Conservation (phyloP, 53 echinoderm and acorn worm species). For the Holothuria leucospilota region DNA sequence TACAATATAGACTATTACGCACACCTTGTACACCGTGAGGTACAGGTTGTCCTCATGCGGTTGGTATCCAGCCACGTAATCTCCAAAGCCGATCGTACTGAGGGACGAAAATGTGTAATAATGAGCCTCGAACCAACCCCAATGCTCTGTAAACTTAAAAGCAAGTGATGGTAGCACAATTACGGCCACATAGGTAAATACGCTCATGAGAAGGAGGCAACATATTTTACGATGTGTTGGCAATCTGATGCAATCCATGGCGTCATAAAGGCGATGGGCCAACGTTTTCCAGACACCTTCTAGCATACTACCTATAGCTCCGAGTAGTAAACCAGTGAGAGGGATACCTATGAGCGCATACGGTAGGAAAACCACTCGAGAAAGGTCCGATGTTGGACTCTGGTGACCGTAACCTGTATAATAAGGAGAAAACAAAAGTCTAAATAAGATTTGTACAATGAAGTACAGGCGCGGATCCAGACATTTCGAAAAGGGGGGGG, state of each 20-base stretch:
- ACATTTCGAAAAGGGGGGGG: no score
- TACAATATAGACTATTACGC: slow-evolving; percentile 30
- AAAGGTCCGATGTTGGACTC: slow-evolving; percentile 21
- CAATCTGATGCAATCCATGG: slow-evolving; percentile 7
- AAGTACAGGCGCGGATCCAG: no score
- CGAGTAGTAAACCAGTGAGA: slow-evolving; percentile 35
- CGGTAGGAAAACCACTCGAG: slow-evolving; percentile 28
- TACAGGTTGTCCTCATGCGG: slow-evolving; percentile 19
- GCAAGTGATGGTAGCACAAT: slow-evolving; percentile 25
- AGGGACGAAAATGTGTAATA: slow-evolving; percentile 32
- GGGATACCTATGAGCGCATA: slow-evolving; percentile 48
- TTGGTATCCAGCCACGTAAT: slow-evolving; percentile 45
- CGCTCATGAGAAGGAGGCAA: slow-evolving; percentile 22
- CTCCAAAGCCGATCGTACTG: slow-evolving; percentile 45
- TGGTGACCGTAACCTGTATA: slow-evolving; percentile 32
- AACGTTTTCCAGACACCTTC: slow-evolving; percentile 67
- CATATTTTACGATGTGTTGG: slow-evolving; percentile 34
- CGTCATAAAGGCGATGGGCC: slow-evolving; percentile 47
- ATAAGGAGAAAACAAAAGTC: neutral
- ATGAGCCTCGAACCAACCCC: slow-evolving; percentile 34
- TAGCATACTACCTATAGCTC: slow-evolving; percentile 33
- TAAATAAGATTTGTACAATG: no score
- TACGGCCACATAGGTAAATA: neutral
- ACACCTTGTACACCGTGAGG: slow-evolving; percentile 27
- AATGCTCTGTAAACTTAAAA: slow-evolving; percentile 26